Evolutionary conservation across 2,113 vertebrate genomes (phyloP).

Genomic region (Okapia johnstoni): DNA sequence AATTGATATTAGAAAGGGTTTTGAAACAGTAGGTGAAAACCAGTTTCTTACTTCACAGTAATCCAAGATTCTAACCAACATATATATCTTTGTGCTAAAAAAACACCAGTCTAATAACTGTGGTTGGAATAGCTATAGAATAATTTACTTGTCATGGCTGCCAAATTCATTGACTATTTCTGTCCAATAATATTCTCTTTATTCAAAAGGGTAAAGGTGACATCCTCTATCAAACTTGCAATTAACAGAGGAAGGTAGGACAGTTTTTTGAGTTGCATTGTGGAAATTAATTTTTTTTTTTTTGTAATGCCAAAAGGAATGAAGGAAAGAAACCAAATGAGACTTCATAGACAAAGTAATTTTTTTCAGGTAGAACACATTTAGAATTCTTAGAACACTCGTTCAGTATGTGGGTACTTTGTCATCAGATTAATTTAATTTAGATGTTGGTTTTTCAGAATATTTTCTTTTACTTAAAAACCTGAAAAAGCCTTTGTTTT

Average conservation of each 20-base stretch:
- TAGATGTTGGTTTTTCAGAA: neutral
- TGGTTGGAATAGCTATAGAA: neutral
- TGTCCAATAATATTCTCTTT: neutral
- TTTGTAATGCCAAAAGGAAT: neutral
- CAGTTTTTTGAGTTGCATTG: neutral
- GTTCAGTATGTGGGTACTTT: neutral
- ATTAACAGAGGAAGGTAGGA: neutral
- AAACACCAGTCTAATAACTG: neutral
- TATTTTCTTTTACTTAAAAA: slow-evolving; percentile 19
- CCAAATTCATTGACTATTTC: neutral
- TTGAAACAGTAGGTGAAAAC: neutral
- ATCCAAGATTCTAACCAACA: neutral
- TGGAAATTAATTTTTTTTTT: neutral
- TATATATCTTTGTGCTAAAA: neutral
- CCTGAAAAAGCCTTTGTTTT: neutral
- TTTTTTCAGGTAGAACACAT: neutral
- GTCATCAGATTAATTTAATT: neutral
- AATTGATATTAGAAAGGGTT: neutral
- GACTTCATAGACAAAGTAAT: neutral
- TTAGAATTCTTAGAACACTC: neutral
- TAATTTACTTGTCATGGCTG: neutral
- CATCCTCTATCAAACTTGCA: neutral
- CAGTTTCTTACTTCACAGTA: neutral
- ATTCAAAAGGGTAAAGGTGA: neutral
- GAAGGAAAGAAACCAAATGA: neutral